These are phyloP conservation scores for Pseudonaja textilis DNA, from an alignment of 2,113 vertebrate genomes.

Conservation along the genomic window DNA sequence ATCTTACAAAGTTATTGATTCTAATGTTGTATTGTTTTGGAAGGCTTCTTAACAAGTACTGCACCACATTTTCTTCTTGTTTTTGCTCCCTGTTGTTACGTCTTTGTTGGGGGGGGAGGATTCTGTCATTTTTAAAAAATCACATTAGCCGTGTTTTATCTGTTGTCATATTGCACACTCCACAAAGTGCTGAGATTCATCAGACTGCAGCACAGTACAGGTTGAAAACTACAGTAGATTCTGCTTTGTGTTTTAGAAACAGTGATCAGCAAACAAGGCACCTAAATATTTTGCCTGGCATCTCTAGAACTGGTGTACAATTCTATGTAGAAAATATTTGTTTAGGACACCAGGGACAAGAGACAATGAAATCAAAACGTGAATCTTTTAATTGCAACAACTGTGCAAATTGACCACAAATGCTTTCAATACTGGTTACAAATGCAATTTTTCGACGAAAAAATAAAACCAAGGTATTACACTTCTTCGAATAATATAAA, in stretches of 20 bases:
- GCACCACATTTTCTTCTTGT: neutral
- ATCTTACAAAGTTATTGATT: neutral
- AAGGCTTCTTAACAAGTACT: neutral
- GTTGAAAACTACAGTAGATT: neutral
- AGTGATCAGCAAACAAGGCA: neutral
- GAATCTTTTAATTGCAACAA: neutral
- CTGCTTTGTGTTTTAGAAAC: neutral
- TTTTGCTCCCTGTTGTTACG: neutral
- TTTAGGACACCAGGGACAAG: neutral
- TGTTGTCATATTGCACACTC: neutral
- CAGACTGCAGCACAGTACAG: neutral
- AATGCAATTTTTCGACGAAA: neutral
- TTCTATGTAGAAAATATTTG: neutral
- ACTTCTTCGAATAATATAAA: neutral
- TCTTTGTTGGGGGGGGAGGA: neutral
- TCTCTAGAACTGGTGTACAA: neutral
- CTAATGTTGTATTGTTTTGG: neutral
- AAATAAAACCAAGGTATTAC: neutral
- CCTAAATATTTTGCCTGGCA: neutral
- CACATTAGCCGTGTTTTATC: neutral
- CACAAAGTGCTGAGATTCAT: neutral
- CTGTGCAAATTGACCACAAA: neutral
- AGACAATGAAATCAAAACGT: neutral
- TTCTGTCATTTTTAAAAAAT: neutral
- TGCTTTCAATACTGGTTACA: neutral